Percentiles rank a stretch among this genome's conserved stretches.
phyloP scores from a whole-genome alignment of 2,113 vertebrate genomes.

The Phoxinus phoxinus region DNA sequence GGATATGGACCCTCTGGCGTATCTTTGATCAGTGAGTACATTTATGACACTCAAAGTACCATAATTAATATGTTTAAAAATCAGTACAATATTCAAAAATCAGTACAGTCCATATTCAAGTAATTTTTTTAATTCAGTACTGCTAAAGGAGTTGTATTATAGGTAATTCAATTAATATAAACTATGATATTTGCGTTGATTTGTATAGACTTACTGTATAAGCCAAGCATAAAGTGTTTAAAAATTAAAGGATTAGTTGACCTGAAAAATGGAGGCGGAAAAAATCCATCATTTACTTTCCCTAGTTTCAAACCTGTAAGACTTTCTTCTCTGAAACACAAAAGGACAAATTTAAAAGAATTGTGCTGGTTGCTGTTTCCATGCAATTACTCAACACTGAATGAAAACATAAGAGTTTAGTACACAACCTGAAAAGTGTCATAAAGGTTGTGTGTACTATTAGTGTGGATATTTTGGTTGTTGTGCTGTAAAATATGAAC shows the following conservation, averaged over 20 bases:
- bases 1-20: neutral
- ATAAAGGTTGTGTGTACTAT: neutral
- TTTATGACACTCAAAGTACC: neutral
- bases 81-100: neutral
- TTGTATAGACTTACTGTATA: neutral
- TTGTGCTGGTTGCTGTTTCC: neutral
- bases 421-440: neutral
- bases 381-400: neutral
- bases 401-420: neutral
- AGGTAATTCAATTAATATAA: neutral
- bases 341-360: neutral
- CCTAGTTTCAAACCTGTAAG: neutral
- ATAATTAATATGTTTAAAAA: neutral
- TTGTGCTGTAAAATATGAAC: neutral
- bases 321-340: neutral
- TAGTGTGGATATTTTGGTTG: too few species aligned
- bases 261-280: too few species aligned
- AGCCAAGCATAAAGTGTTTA: neutral
- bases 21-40: constrained; percentile 2
- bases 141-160: neutral
- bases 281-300: too few species aligned
- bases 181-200: neutral
- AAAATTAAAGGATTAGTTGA: too few species aligned
- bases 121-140: neutral
- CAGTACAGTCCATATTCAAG: neutral